A percentile compares a stretch with the other conserved stretches of the same genome.
These are phyloP conservation scores for Zaprionus inermis DNA, from an alignment of 1,140 invertebrate species.

Conservation along the genomic window DNA sequence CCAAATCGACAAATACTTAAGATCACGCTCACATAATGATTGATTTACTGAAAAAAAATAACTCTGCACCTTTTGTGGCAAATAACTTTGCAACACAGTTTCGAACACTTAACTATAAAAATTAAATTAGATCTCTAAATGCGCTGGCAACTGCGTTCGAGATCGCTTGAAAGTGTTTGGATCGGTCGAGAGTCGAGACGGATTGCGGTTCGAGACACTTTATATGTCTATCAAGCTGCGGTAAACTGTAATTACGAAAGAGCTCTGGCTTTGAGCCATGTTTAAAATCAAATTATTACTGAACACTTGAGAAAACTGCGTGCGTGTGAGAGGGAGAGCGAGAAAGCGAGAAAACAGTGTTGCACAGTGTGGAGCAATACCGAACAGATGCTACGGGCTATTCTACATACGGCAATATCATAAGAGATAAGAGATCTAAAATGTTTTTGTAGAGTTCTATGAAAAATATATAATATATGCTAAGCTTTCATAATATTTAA, in stretches of 20 bases:
- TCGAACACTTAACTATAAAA: not conserved
- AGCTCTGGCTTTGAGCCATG: not conserved
- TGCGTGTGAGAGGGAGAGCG: not conserved
- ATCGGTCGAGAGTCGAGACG: not conserved
- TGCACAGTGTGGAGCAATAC: not conserved
- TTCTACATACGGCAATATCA: too few species aligned
- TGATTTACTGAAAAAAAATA: too few species aligned
- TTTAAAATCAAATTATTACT: conserved; percentile 4
- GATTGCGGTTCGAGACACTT: not conserved
- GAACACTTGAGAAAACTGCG: not conserved
- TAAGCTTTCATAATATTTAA: too few species aligned
- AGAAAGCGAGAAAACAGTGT: not conserved
- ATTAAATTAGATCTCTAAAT: conserved; percentile 6
- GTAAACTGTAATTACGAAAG: conserved; percentile 3
- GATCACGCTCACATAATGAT: not conserved
- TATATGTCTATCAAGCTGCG: conserved; percentile 1
- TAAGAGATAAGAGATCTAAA: too few species aligned
- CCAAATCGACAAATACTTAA: not conserved
- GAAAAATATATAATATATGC: too few species aligned
- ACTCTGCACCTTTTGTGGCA: not conserved
- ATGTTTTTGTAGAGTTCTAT: too few species aligned
- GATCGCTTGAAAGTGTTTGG: not conserved
- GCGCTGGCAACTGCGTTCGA: not conserved
- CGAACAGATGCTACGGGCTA: not conserved
- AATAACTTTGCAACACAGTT: conserved; percentile 4